phyloP scores from a whole-genome alignment of 2,797 vertebrate species.

The Gephyroberyx darwinii region DNA sequence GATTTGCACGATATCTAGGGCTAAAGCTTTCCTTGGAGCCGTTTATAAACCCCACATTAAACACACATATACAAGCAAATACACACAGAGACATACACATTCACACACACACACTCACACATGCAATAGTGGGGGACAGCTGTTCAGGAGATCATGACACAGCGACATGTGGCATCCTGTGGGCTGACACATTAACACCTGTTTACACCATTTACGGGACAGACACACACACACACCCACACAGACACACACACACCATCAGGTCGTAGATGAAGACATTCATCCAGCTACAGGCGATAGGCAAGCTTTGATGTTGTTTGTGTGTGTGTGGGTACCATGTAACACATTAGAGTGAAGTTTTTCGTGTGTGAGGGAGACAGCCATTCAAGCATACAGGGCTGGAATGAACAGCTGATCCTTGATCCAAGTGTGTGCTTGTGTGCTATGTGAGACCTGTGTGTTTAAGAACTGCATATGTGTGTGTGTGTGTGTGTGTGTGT shows the following conservation, averaged over 20 bases:
- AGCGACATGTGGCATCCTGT: conserved; percentile 76
- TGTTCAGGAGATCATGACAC: conserved; percentile 75
- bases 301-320: conserved; percentile 58
- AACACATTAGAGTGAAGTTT: conserved; percentile 53
- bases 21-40: conserved; percentile 43
- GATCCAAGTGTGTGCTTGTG: conserved; percentile 14
- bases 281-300: conserved; percentile 34
- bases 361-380: conserved; percentile 61
- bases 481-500: conserved; percentile 17
- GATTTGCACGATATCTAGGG: conserved; percentile 53
- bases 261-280: conserved; percentile 58
- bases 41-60: conserved; percentile 58
- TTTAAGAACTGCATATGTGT: conserved; percentile 11
- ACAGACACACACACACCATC: conserved; percentile 31
- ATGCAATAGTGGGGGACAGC: conserved; percentile 67
- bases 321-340: conserved; percentile 37
- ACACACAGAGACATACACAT: conserved; percentile 28
- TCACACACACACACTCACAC: conserved; percentile 35
- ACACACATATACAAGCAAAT: conserved; percentile 23
- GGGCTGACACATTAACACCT: conserved; percentile 79
- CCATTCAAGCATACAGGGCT: conserved; percentile 40
- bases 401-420: conserved; percentile 58
- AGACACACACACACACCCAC: conserved; percentile 23
- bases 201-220: conserved; percentile 71
- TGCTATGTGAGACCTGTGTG: background rate